Conservation (phyloP, 2,113 vertebrate genomes). For the Scomber japonicus region DNA sequence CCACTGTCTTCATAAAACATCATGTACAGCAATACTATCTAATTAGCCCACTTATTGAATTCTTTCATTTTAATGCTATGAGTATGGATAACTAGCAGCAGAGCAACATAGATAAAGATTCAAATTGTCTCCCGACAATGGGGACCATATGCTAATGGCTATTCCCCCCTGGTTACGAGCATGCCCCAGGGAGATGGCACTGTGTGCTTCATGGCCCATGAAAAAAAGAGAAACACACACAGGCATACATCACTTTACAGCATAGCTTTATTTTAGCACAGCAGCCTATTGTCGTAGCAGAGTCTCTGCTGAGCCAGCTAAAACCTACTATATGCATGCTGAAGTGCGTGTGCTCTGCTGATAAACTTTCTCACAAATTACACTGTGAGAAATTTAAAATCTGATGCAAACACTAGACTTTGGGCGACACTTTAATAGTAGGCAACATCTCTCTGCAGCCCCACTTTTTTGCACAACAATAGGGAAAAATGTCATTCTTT, state of each 20-base stretch:
- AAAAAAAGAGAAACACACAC: constrained; percentile 55
- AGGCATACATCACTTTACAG: constrained; percentile 70
- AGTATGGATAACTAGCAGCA: constrained; percentile 82
- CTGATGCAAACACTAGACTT: constrained; percentile 63
- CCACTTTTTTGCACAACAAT: constrained; percentile 34
- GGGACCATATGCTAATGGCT: constrained; percentile 84
- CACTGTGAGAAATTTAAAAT: constrained; percentile 74
- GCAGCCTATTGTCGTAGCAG: constrained; percentile 67
- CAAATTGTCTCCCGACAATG: constrained; percentile 86
- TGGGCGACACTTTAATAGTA: constrained; percentile 53
- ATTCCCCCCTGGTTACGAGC: constrained; percentile 77
- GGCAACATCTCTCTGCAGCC: constrained; percentile 21
- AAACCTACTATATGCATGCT: constrained; percentile 61
- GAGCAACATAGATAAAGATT: constrained; percentile 81
- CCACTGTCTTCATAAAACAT: constrained; percentile 64
- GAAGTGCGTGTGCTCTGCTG: constrained; percentile 73
- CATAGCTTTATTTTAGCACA: constrained; percentile 69
- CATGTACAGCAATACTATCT: constrained; percentile 69
- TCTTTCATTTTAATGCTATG: constrained; percentile 81
- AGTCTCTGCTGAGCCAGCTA: constrained; percentile 77
- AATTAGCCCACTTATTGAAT: constrained; percentile 84
- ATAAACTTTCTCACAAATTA: constrained; percentile 76
- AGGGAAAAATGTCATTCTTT: constrained; percentile 1
- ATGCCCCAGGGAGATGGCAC: constrained; percentile 73
- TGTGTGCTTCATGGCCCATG: constrained; percentile 63